These are phyloP conservation scores for Myiopsitta monachus DNA, from an alignment of 2,113 vertebrate species.

Conservation along the genomic window DNA sequence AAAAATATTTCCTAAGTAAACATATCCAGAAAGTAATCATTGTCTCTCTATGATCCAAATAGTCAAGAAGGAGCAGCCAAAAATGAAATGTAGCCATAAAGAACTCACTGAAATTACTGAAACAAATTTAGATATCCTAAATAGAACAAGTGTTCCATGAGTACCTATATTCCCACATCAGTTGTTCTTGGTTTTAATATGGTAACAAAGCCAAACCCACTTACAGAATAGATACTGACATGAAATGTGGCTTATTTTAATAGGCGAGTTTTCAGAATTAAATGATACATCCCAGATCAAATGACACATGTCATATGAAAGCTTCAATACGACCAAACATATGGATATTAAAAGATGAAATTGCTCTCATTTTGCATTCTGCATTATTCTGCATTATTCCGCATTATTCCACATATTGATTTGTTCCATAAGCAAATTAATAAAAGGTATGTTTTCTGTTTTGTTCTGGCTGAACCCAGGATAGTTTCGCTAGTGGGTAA, in stretches of 20 bases:
- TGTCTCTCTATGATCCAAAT: background rate
- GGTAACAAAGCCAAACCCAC: background rate
- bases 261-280: background rate
- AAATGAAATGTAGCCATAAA: background rate
- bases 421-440: background rate
- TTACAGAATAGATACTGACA: background rate
- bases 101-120: background rate
- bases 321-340: background rate
- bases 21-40: background rate
- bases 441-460: background rate
- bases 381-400: too few species aligned
- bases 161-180: background rate
- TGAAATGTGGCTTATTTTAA: background rate
- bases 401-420: background rate
- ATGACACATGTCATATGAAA: background rate
- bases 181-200: background rate
- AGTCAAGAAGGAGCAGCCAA: background rate
- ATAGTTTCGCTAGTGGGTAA: background rate
- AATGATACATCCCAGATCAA: background rate
- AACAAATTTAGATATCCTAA: background rate
- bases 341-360: conserved; percentile 12
- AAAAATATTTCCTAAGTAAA: background rate
- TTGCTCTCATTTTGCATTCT: background rate
- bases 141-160: background rate
- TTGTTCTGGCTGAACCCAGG: background rate